A percentile compares a stretch with the other conserved stretches of the same genome.
Conservation (phyloP, 2,888 invertebrate genomes). For the Taphrorychus bicolor region DNA sequence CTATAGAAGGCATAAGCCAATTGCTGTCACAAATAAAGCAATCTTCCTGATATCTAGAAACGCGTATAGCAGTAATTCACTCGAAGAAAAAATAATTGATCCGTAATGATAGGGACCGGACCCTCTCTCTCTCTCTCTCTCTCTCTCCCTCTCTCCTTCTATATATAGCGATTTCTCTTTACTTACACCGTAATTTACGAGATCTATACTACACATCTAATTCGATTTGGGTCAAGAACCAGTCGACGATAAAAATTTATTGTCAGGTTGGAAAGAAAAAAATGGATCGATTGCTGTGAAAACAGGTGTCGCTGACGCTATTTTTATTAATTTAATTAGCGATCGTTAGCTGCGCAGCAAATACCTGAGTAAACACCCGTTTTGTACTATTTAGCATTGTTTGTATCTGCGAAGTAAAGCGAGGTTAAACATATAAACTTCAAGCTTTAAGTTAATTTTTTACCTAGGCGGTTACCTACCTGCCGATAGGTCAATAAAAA, state of each 20-base stretch:
- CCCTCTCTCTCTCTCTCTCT: too few relatives aligned
- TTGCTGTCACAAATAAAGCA: conserved; percentile 42
- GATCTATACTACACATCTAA: conserved; percentile 29
- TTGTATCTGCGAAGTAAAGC: conserved; percentile 1
- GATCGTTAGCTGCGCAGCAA: background rate
- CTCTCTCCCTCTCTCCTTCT: too few relatives aligned
- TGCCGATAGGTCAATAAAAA: too few relatives aligned
- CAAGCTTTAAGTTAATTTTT: background rate
- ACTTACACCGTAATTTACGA: conserved; percentile 9
- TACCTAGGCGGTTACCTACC: too few relatives aligned
- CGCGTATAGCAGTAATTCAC: conserved; percentile 35
- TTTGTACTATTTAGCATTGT: background rate
- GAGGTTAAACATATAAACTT: background rate
- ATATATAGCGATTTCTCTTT: conserved; percentile 29
- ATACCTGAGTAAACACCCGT: background rate
- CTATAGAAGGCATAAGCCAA: conserved; percentile 32
- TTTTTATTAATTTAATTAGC: background rate
- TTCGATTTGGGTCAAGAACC: conserved; percentile 35
- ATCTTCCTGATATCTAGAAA: conserved; percentile 39
- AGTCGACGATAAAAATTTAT: conserved; percentile 30
- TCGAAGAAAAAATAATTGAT: conserved; percentile 44
- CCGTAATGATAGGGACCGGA: conserved; percentile 41
- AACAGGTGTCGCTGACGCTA: conserved; percentile 3
- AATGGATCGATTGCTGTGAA: conserved; percentile 9
- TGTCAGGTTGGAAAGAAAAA: conserved; percentile 1